Evolutionary conservation across 2,888 invertebrate species (phyloP), one percentile per base, ranked within the genome.

Genomic region (Cybosia mesomella): DNA sequence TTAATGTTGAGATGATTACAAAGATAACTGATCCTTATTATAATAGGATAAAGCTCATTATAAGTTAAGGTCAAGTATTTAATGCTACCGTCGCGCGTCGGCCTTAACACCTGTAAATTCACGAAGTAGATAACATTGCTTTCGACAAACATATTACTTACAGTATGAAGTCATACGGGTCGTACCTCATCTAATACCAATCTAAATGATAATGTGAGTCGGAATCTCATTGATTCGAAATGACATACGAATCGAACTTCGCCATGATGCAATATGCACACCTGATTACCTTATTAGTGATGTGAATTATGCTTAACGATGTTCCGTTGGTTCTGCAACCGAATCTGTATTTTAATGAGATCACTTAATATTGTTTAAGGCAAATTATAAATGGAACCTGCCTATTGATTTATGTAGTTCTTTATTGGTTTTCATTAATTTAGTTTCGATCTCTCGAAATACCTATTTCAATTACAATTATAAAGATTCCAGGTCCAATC

Each of bases 131-230:
- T 73, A 64, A 71, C 69, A 71, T 73, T 79, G 72, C 32, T 21
- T 53, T 67, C 28, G 65, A 70, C 58, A 67, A 73, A 72, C 63
- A 54, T 60, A n/a, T 22, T 7, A 15, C 8, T 53, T 54, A 55
- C 15, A 4, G 54, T 55, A 32, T 57, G 57, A 21, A 34, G 28
- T 28, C 28, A 5, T 28, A 28, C 28, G n/a, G n/a, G 10, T 57
- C 61, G 65, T 58, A 67, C 59, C 59, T 63, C 68, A 49, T 72
- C 36, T 65, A 39, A 64, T 68, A 63, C 34, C 39, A 64, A 74
- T 79, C 67, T 73, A 71, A 74, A 76, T 76, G 75, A 28, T 70
- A 78, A 80, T 73, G 43, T 28, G 10, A 22, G 43, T 57, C 15
- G 28, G 34, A 13, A 70, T 67, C 54, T 34, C 32, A 13, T 54